phyloP scores from a whole-genome alignment of 2,113 vertebrate genomes.

The Oreocharis arfaki region DNA sequence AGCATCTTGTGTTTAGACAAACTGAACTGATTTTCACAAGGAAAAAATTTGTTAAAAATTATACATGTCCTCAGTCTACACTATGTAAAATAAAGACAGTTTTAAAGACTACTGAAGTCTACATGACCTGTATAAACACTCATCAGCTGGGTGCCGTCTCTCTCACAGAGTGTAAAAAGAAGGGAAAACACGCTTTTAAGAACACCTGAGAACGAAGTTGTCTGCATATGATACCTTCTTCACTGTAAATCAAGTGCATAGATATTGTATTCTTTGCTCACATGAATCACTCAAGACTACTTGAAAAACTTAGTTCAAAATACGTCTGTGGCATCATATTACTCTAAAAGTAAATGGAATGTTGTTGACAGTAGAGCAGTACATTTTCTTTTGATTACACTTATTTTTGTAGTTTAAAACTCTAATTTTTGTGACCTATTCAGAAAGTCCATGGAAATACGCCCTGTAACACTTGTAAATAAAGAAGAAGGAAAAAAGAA shows the following conservation, averaged over 20 bases:
- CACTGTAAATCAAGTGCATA: not conserved
- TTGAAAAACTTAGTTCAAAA: not conserved
- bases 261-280: not conserved
- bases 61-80: not conserved
- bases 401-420: not conserved
- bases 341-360: not conserved
- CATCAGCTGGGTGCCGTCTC: not conserved
- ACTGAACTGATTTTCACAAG: not conserved
- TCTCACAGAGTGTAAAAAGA: not conserved
- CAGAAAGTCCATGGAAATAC: not conserved
- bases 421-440: not conserved
- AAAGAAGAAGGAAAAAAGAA: not conserved
- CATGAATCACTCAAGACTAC: not conserved
- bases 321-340: not conserved
- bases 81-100: not conserved
- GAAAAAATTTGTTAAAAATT: not conserved
- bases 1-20: not conserved
- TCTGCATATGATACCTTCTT: not conserved
- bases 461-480: not conserved
- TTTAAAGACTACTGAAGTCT: not conserved
- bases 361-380: not conserved
- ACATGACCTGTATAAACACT: not conserved
- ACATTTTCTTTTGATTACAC: not conserved
- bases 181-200: not conserved
- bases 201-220: rapidly evolving